Evolutionary conservation across 2,888 invertebrate genomes (phyloP).

Genomic region (Lepidochitona cinerea): DNA sequence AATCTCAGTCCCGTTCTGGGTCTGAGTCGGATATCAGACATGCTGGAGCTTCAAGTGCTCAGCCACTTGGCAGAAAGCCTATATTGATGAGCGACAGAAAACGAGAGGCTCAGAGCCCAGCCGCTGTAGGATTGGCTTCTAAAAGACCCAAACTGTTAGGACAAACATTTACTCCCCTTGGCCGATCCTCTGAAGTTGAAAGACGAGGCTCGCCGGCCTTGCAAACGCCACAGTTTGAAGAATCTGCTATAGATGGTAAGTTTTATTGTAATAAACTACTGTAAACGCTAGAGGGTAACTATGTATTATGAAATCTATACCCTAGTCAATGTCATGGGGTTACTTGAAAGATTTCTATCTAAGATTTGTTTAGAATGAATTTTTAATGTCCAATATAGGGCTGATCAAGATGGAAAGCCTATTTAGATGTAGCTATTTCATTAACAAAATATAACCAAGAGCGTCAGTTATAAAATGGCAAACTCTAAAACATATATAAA

Average conservation of each 20-base stretch:
- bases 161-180: conserved; percentile 61
- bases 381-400: no score
- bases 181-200: conserved; percentile 51
- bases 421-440: no score
- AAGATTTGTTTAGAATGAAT: no score
- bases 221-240: conserved; percentile 62
- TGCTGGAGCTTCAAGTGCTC: conserved; percentile 27
- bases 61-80: conserved; percentile 19
- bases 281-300: no score
- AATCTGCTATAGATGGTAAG: conserved; percentile 79
- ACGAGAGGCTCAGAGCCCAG: conserved; percentile 75
- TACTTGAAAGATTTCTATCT: no score
- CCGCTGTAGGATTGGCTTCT: conserved; percentile 50
- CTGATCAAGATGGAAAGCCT: no score
- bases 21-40: background rate
- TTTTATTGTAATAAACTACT: no score
- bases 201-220: conserved; percentile 52
- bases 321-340: no score
- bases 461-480: no score
- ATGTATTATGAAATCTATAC: no score
- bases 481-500: no score
- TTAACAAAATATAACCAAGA: no score
- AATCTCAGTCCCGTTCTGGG: conserved; percentile 32
- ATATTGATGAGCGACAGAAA: conserved; percentile 78
- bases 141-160: conserved; percentile 69